A percentile compares a stretch with the other conserved stretches of the same genome.
Evolutionary conservation across 2,797 vertebrate genomes (phyloP).

Genomic region (Eupleurogrammus muticus): DNA sequence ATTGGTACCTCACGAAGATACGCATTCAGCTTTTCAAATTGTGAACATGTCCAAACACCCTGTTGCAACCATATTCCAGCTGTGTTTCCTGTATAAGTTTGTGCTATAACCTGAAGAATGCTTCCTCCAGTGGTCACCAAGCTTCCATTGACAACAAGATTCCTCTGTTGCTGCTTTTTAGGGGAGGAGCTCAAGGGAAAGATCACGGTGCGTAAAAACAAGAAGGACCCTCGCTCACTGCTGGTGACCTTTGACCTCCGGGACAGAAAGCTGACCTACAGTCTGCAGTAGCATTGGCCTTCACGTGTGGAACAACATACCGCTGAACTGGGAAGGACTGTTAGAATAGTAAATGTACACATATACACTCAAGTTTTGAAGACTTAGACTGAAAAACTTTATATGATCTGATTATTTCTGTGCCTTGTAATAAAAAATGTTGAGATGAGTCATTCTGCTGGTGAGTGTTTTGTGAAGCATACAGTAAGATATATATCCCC

Average conservation of each 20-base stretch:
- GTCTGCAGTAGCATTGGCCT: slow-evolving; percentile 84
- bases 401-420: slow-evolving; percentile 6
- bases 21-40: too few species aligned
- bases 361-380: background rate
- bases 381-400: background rate
- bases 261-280: slow-evolving; percentile 87
- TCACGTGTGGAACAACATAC: background rate
- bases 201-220: slow-evolving; percentile 90
- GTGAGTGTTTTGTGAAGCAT: background rate
- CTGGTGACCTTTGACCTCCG: slow-evolving; percentile 86
- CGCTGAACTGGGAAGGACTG: background rate
- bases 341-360: slow-evolving; percentile 2
- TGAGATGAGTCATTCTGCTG: background rate
- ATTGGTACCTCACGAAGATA: too few species aligned
- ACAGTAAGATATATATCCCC: background rate
- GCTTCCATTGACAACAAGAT: background rate
- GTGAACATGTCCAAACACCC: too few species aligned
- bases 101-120: too few species aligned
- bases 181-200: slow-evolving; percentile 89
- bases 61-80: too few species aligned
- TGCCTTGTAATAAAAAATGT: slow-evolving; percentile 45
- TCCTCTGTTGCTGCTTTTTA: slow-evolving; percentile 55
- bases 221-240: slow-evolving; percentile 93
- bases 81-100: too few species aligned
- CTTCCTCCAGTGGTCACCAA: too few species aligned